Percentiles rank a stretch among this genome's conserved stretches.
These are phyloP conservation scores for Acrobasis suavella DNA, from an alignment of 2,888 invertebrate species.

Conservation along the genomic window DNA sequence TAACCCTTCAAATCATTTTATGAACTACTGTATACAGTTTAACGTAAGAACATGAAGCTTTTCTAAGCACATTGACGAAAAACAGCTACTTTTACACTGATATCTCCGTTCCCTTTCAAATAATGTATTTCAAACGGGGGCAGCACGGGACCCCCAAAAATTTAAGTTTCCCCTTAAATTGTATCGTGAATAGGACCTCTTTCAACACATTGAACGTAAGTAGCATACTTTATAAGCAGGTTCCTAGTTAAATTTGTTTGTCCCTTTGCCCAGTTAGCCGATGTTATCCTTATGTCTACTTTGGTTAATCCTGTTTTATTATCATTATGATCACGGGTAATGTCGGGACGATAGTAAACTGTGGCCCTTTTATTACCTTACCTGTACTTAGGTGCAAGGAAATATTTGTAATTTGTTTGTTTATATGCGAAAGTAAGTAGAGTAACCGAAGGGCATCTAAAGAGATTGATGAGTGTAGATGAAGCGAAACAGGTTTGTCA, in stretches of 20 bases:
- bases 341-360: neutral
- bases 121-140: too few species aligned
- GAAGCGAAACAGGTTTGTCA: too few species aligned
- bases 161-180: too few species aligned
- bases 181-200: too few species aligned
- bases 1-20: too few species aligned
- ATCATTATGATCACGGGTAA: neutral
- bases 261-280: neutral
- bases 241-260: neutral
- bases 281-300: constrained; percentile 1
- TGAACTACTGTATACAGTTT: too few species aligned
- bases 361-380: neutral
- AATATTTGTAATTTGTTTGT: neutral
- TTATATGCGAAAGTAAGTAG: neutral
- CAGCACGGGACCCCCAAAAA: neutral
- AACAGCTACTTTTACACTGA: too few species aligned
- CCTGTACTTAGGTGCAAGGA: neutral
- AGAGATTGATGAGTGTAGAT: too few species aligned
- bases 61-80: too few species aligned
- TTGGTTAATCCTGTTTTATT: neutral
- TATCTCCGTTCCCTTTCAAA: too few species aligned
- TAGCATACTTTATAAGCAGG: neutral
- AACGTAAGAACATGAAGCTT: too few species aligned
- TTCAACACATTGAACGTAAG: neutral
- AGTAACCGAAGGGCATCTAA: too few species aligned